Evolutionary conservation across 1,140 invertebrate genomes (phyloP).

Genomic region (Schmidtea mediterranea): DNA sequence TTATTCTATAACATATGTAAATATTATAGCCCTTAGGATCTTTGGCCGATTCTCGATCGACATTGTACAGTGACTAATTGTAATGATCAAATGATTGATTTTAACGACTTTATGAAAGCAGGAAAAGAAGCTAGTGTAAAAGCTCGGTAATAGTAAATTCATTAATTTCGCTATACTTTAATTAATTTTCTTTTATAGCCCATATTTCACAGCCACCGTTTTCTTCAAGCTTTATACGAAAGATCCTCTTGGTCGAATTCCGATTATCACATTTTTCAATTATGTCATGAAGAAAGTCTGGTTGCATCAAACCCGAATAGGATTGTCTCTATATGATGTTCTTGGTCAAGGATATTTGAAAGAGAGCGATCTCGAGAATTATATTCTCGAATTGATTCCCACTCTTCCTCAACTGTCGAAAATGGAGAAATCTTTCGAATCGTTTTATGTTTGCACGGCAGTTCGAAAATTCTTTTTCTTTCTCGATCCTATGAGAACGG

Average conservation of each 20-base stretch:
- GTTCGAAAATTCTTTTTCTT: conserved; percentile 84
- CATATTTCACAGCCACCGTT: conserved; percentile 52
- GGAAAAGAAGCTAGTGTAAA: too few species aligned
- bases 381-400: conserved; percentile 67
- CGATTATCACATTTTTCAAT: conserved; percentile 48
- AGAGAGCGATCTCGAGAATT: conserved; percentile 67
- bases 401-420: conserved; percentile 42
- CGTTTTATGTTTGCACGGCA: conserved; percentile 79
- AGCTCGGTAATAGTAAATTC: too few species aligned
- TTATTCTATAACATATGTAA: too few species aligned
- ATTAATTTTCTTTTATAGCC: too few species aligned
- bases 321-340: conserved; percentile 65
- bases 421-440: conserved; percentile 41
- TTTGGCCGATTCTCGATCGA: too few species aligned
- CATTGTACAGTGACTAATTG: too few species aligned
- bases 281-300: conserved; percentile 80
- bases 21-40: too few species aligned
- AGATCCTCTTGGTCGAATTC: conserved; percentile 44
- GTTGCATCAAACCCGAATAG: conserved; percentile 68
- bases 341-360: conserved; percentile 64
- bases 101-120: too few species aligned
- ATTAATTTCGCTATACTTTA: too few species aligned
- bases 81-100: too few species aligned
- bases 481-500: conserved; percentile 56
- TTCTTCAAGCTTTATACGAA: conserved; percentile 57